Base-by-base conservation (phyloP, 2,113 vertebrate species). In the Oncorhynchus kisutch region DNA sequence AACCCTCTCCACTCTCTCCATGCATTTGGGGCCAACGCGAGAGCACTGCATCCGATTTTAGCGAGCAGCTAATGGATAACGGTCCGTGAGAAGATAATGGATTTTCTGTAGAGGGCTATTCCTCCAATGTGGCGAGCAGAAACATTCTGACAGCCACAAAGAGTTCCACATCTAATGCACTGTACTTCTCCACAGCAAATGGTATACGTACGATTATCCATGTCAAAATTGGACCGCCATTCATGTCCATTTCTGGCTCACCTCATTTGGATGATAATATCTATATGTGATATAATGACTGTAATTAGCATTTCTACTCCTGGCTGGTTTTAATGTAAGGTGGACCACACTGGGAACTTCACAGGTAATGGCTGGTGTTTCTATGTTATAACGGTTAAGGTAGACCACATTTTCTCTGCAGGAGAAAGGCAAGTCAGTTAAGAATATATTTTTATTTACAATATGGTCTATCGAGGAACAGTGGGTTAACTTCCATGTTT, bases 11-110 rank as follows among this genome's bases (percentile, higher is more conserved):
- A 5, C 73, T 77, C 69, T 68, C 29, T 31, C 31, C 71, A 75
- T 79, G 78, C 78, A 18, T 77, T 84, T 71, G 51, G 85, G 85
- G 86, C 87, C 83, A 83, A 77, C 20, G 1, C 8, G 70, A 74
- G 75, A 84, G 70, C 81, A 78, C 39, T 6, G 75, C n/a, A 16
- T 72, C 75, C 45, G 74, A 80, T 85, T 88, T 87, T 79, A 86
- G 76, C 70, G 18, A 45, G 48, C 14, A 51, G 79, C 13, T 66
- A 13, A 22, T 78, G 74, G 62, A 45, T 67, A 82, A 75, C 20
- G 16, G 73, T 87, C 81, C 76, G 75, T 54, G 78, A 54, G 54
- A 72, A 82, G 88, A 85, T 93, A 91, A 92, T 92, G 89, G 85
- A 68, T 89, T 89, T 88, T 81, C 88, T 91, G 85, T 81, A 88